Evolutionary conservation across 2,888 invertebrate genomes (phyloP), one percentile per base, ranked within the genome.

Genomic region (Dioctria rufipes): DNA sequence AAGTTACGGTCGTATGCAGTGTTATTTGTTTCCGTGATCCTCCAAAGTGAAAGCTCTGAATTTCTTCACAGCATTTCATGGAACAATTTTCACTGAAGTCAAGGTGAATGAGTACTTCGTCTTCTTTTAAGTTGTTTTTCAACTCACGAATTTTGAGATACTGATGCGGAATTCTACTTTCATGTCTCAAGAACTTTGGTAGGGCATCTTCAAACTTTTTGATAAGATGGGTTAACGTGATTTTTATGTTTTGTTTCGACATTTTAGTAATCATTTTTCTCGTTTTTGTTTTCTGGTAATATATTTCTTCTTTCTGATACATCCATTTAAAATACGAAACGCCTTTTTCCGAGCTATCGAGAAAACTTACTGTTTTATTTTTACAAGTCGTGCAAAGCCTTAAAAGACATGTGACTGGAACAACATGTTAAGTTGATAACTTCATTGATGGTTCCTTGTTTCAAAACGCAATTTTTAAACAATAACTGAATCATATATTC

Each of bases 51-150:
- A 67, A 43, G 11, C 49, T 67, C 37, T 71, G 71, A 37, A 71
- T 71, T 39, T 71, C 51, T 13, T 71, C 25, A n/a, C 46, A 13
- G 46, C 13, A 69, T 46, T 69, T 69, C 11, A 42, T 65, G 51
- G 37, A 11, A 71, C 37, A 71, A 11, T 71, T 71, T 54, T 71
- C 71, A 49, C 71, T 71, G 40, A 71, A 71, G 37, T 71, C 71
- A 51, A 54, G 51, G 54, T 54, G 71, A 8, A 71, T 71, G 5
- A 71, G 71, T 3, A 51, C 51, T n/a, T 69, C 69, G n/a, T 69
- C 39, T 69, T 46, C 37, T 4, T 3, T 49, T 25, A 69, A 69
- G 37, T 69, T 69, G 13, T 71, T 40, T 39, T 54, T 71, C n/a
- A 71, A 8, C n/a, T 37, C 4, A 13, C 40, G 11, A 3, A 71